Base-by-base conservation (phyloP, 2,888 invertebrate genomes). In the Tinea trinotella region DNA sequence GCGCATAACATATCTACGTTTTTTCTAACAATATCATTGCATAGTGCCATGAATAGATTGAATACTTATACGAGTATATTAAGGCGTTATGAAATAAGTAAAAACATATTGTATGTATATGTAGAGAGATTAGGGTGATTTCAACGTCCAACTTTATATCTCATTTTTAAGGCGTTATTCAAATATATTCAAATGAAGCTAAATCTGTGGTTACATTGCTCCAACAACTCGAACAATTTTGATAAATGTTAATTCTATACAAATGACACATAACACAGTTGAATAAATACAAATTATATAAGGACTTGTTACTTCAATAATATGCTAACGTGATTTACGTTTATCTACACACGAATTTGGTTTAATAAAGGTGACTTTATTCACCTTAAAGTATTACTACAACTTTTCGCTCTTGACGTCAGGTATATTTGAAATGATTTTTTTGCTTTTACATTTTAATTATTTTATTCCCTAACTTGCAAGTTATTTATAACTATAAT, bases 141-240 rank as follows among this genome's bases (percentile, higher is more conserved):
- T 12, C 48, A 48, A 19, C 20, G 48, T 48, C 48, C 48, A 48
- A 48, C 48, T 19, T 19, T 15, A 48, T 48, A 48, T 15, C 20
- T 48, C 18, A 50, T 50, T 46, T 19, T 50, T 50, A 50, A 50
- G 50, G 22, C 50, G 24, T 24, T 50, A 50, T 50, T 50, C 24
- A 50, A 50, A 50, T 50, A 24, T 50, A 50, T 50, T 50, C 24
- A 50, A 50, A 50, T 50, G 3, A 50, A 15, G 24, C 50, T 22
- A 50, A 50, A 50, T 50, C 50, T 50, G 50, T 9, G 50, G 50
- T 50, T 48, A 48, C 48, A 19, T 48, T 48, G 12, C 40, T 40
- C 3, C 18, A 18, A 17, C 48, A 17, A 19, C 20, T 48, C 20
- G 48, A 48, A 48, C 48, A 48, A 48, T 48, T 48, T 48, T 48